Evolutionary conservation across 1,140 invertebrate genomes (phyloP), one percentile per base, ranked within the genome.

Genomic region (Drosophila tani): DNA sequence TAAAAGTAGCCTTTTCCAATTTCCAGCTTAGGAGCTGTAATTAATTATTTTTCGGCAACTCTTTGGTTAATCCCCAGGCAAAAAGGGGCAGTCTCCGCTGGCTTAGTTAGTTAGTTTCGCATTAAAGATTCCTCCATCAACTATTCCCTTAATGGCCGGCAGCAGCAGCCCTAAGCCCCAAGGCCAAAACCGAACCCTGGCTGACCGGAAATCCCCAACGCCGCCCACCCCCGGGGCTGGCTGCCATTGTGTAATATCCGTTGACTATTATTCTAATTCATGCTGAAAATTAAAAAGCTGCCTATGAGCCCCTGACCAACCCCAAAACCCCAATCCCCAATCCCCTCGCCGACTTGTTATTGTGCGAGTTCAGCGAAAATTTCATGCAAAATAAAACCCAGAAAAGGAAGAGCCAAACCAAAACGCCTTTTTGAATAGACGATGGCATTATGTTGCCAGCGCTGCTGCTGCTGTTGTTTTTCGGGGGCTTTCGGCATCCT

Each of bases 251-350:
- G 66, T 79, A 79, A 79, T 79, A 79, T 79, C 68, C 76, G 77
- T 79, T 79, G 76, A 79, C 78, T 80, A 79, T 80, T 80, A 74
- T 80, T 80, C 78, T 80, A 80, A 80, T 79, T 80, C 78, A 80
- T 79, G 69, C 78, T 65, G 62, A 80, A 79, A 80, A 80, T 80
- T 80, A 80, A 80, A 80, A 80, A 80, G 78, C 76, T 79, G 76
- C 77, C 77, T 79, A 79, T 79, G 59, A 65, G 45, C 51, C 74
- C 49, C 65, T 77, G 58, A 45, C 53, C 67, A 68, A 21, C 67
- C 67, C 69, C 32, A 58, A 71, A 59, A 45, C 21, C 38, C 63
- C 46, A 3, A 11, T 32, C 32, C 32, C 32, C 32, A 46, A 67
- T 47, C 67, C 76, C 56, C 46, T 60, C 6, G 24, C 51, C 51